Conservation (phyloP, 1,140 invertebrate species). For the Patella vulgata region DNA sequence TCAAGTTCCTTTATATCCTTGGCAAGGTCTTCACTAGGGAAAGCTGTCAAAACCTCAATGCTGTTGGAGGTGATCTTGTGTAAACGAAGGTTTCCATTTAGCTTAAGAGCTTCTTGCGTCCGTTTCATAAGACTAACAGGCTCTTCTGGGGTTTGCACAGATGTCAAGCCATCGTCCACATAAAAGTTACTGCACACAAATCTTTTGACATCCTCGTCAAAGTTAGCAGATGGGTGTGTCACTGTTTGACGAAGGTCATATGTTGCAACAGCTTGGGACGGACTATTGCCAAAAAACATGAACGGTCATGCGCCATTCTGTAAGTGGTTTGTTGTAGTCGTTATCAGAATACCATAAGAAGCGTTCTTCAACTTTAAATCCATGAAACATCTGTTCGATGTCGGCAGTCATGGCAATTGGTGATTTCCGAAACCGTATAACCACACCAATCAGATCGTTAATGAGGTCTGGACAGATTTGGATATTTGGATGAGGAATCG, state of each 20-base stretch:
- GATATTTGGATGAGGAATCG: constrained; percentile 38
- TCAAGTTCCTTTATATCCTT: constrained; percentile 20
- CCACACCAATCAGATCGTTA: constrained; percentile 32
- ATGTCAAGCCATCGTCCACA: not conserved
- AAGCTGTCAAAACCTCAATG: constrained; percentile 7
- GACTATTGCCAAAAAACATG: constrained; percentile 30
- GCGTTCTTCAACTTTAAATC: constrained; percentile 20
- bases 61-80: constrained; percentile 24
- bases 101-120: not conserved
- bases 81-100: constrained; percentile 7
- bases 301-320: constrained; percentile 33
- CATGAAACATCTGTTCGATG: constrained; percentile 38
- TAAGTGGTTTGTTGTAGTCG: not conserved
- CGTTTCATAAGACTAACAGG: not conserved
- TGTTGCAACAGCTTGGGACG: constrained; percentile 31
- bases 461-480: constrained; percentile 60
- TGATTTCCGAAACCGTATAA: constrained; percentile 34
- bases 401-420: constrained; percentile 28
- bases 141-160: not conserved
- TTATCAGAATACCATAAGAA: constrained; percentile 38
- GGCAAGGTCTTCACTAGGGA: constrained; percentile 12
- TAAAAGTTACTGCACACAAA: constrained; percentile 32
- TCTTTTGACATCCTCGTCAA: too few relatives aligned
- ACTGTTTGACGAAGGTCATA: constrained; percentile 21
- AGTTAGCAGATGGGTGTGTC: too few relatives aligned